Base-by-base conservation (phyloP, 2,797 vertebrate genomes). In the Salarias fasciatus region DNA sequence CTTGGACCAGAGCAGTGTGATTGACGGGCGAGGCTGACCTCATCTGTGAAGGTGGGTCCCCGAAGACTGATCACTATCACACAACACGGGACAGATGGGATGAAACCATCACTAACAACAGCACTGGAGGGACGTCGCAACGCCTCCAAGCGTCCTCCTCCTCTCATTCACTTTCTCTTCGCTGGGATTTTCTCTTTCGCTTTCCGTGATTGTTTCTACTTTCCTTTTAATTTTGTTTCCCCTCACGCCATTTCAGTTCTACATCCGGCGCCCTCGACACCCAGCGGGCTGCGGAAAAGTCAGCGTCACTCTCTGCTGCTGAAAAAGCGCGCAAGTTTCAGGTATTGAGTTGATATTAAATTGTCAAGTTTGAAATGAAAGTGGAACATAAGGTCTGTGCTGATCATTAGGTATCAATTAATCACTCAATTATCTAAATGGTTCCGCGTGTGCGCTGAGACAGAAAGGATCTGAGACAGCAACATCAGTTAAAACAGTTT, bases 401-500 rank as follows among this genome's bases (percentile, higher is more conserved):
- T 84, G 86, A 92, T 91, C 91, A 86, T 92, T 91, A 89, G 84
- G 77, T 80, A 85, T 87, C 85, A 90, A 91, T 92, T 91, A 91
- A 92, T 92, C 88, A 90, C 90, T 91, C 87, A 91, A 89, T 92
- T 91, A 91, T 83, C 84, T 75, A 83, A 88, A 89, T 77, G 78
- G 78, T 79, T 86, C 60, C 40, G 75, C 63, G 72, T 51, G 81
- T 59, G 79, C 35, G 53, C 63, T 38, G 54, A 86, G 54, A 72
- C 80, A 85, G 75, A 72, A 82, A 78, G 62, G 88, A 91, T 92
- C 88, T 89, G 73, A 92, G 86, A 84, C 80, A 38, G 70, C 64
- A 88, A 84, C 90, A 92, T 92, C 88, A 93, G 87, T 91, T 88
- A 87, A 89, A 90, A 84, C 86, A 66, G 80, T 85, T 84, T 93